Conservation (phyloP, 2,113 vertebrate species). For the Chiloscyllium plagiosum region DNA sequence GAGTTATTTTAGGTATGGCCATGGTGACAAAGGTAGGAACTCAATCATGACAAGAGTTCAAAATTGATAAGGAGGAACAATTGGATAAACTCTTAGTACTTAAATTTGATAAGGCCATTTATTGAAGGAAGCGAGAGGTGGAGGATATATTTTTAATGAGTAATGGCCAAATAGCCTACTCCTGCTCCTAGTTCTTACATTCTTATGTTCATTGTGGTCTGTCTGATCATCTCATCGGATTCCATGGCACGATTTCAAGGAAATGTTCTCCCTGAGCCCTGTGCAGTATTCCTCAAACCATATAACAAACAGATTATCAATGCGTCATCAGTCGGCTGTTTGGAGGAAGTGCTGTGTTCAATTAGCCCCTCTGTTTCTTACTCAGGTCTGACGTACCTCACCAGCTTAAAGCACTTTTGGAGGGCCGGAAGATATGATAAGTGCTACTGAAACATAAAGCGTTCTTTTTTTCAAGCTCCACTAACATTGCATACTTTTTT, state of each 20-base stretch:
- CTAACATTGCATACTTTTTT: background rate
- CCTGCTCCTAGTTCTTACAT: too few relatives aligned
- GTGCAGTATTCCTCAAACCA: background rate
- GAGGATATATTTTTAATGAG: too few relatives aligned
- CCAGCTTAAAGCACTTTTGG: background rate
- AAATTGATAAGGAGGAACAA: too few relatives aligned
- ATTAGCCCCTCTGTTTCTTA: background rate
- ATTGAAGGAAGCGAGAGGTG: too few relatives aligned
- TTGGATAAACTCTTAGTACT: too few relatives aligned
- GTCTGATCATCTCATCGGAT: background rate
- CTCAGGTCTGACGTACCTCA: background rate
- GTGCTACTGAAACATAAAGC: background rate
- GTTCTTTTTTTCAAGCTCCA: background rate
- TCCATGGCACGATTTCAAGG: background rate
- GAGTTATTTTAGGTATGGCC: too few relatives aligned
- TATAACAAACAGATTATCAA: background rate
- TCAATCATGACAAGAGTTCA: too few relatives aligned
- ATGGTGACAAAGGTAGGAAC: too few relatives aligned
- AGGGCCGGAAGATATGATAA: background rate
- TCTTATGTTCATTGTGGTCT: background rate
- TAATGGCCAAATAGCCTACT: too few relatives aligned
- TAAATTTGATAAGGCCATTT: too few relatives aligned
- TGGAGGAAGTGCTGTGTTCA: background rate
- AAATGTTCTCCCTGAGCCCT: background rate
- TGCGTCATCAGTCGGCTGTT: background rate